These are phyloP conservation scores for Marronus borbonicus DNA, from an alignment of 2,888 invertebrate species.

Conservation along the genomic window DNA sequence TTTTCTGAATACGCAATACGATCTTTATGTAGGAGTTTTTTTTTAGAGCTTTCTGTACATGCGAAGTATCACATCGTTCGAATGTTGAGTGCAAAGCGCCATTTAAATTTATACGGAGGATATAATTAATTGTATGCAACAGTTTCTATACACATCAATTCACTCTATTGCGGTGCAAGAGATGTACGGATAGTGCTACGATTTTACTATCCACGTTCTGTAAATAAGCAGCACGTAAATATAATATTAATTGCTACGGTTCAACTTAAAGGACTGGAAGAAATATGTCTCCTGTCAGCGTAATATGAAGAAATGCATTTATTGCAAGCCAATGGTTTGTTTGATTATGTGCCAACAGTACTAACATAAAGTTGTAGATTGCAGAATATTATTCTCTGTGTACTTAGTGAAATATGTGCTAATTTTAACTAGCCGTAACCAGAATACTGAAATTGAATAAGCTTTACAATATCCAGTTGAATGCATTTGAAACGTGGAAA, in stretches of 20 bases:
- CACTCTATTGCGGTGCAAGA: too few relatives aligned
- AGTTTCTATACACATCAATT: too few relatives aligned
- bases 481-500: too few relatives aligned
- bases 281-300: constrained; percentile 16
- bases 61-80: too few relatives aligned
- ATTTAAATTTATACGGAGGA: too few relatives aligned
- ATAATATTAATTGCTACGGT: constrained; percentile 31
- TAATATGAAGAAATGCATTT: constrained; percentile 39
- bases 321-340: constrained; percentile 42
- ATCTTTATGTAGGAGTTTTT: too few relatives aligned
- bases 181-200: background rate
- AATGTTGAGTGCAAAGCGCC: too few relatives aligned
- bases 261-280: constrained; percentile 20
- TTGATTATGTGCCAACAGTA: constrained; percentile 40
- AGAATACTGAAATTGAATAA: too few relatives aligned
- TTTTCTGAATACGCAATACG: too few relatives aligned
- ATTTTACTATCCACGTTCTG: background rate
- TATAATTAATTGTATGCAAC: too few relatives aligned
- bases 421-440: background rate
- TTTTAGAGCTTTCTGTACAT: too few relatives aligned
- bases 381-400: constrained; percentile 27
- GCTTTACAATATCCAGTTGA: too few relatives aligned
- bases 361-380: constrained; percentile 14
- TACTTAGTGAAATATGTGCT: constrained; percentile 18
- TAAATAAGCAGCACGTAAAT: constrained; percentile 16